Percentiles rank a stretch among this genome's conserved stretches.
These are phyloP conservation scores for Actinernus sp. DNA, from an alignment of 92 coral and sea anemone genomes.

Conservation along the genomic window DNA sequence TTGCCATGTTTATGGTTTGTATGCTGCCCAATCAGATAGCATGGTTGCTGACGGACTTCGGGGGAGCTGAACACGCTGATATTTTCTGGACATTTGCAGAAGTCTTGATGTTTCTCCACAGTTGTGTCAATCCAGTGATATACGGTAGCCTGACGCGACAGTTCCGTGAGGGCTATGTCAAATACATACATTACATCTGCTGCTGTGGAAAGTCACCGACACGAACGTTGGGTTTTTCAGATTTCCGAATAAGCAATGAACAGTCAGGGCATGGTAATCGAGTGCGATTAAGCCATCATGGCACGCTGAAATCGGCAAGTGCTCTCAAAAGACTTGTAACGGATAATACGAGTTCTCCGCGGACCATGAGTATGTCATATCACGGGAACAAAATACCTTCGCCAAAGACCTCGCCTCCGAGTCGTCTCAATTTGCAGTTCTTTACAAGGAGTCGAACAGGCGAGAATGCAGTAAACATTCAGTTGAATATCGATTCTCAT, in stretches of 20 bases:
- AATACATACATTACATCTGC: conserved; percentile 44
- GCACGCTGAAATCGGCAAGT: conserved; percentile 15
- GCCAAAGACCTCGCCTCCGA: too few species aligned
- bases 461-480: too few species aligned
- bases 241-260: conserved; percentile 6
- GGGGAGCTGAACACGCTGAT: conserved; percentile 66
- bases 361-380: too few species aligned
- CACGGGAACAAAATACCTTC: too few species aligned
- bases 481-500: too few species aligned
- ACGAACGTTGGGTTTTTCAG: conserved; percentile 6
- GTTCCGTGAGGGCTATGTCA: conserved; percentile 85
- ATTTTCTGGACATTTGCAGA: conserved; percentile 86
- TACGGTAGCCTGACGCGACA: conserved; percentile 85
- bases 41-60: conserved; percentile 93
- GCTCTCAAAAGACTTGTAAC: too few species aligned
- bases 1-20: conserved; percentile 76
- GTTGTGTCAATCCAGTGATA: conserved; percentile 86
- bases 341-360: too few species aligned
- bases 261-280: neutral
- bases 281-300: neutral
- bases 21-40: conserved; percentile 94
- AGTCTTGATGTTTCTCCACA: conserved; percentile 81
- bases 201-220: conserved; percentile 39
- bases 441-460: too few species aligned
- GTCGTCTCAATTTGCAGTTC: too few species aligned